Conservation (phyloP, 2,888 invertebrate species). For the Drosophila fulvimacula region DNA sequence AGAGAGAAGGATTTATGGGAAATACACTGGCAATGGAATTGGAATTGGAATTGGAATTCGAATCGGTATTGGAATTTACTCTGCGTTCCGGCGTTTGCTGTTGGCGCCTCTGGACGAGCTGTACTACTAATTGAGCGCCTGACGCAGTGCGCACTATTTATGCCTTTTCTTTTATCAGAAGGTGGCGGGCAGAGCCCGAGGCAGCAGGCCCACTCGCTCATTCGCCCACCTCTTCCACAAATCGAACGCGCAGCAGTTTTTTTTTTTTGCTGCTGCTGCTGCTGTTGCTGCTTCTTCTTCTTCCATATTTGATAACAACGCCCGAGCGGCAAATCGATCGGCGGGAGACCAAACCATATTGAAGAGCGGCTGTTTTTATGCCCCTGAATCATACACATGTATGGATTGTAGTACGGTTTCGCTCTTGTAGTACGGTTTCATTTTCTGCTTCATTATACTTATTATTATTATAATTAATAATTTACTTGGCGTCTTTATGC, state of each 20-base stretch:
- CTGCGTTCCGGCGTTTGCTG: slow-evolving; percentile 30
- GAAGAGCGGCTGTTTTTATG: slow-evolving; percentile 46
- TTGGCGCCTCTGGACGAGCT: slow-evolving; percentile 47
- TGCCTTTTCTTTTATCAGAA: slow-evolving; percentile 59
- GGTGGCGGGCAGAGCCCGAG: slow-evolving; percentile 2
- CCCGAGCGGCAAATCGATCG: slow-evolving; percentile 22
- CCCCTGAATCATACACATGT: slow-evolving; percentile 36
- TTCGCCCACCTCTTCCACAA: slow-evolving; percentile 19
- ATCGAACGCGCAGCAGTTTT: slow-evolving; percentile 39
- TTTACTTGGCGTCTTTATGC: neutral
- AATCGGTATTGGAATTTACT: slow-evolving; percentile 1
- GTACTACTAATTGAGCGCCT: slow-evolving; percentile 59
- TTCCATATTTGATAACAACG: slow-evolving; percentile 33
- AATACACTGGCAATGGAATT: neutral
- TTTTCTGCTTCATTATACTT: neutral
- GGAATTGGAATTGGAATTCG: neutral
- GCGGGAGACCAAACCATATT: slow-evolving; percentile 38
- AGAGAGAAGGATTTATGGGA: slow-evolving; percentile 27
- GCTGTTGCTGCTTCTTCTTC: no score
- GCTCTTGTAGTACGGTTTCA: neutral
- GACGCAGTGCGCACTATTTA: slow-evolving; percentile 59
- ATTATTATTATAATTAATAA: neutral
- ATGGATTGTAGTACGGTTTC: slow-evolving; percentile 1
- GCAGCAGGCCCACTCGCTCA: slow-evolving; percentile 12
- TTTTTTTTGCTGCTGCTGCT: neutral